Base-by-base conservation (phyloP, 2,797 vertebrate genomes). In the Cephalopachus bancanus region DNA sequence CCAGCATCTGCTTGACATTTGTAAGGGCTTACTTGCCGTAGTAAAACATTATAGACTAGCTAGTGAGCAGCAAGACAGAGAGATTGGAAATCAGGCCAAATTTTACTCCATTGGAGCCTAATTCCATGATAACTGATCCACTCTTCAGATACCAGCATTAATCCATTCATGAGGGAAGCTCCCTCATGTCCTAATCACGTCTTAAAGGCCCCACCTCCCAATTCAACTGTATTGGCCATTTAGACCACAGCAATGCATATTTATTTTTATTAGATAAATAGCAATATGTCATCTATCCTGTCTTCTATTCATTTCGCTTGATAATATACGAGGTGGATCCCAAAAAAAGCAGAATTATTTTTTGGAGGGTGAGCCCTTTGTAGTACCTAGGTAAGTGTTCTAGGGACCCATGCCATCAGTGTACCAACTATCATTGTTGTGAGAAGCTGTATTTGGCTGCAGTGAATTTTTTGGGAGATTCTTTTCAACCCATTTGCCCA, bases 251-350 rank as follows among this genome's bases (percentile, higher is more conserved):
- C 67, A 33, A 6, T 69, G 30, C n/a, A 69, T 37, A 76, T n/a
- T 57, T 17, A 74, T 83, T 76, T 86, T 75, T 24, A 65, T 93
- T 74, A 80, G 10, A 30, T 72, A 80, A 84, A 93, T 83, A 80
- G 30, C 93, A 76, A 88, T 37, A 79, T 62, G 51, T 7, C 26
- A 20, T 30, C 3, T 1, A 67, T 55, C 3, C 6, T 86, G 72
- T 85, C 59, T 83, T 51, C 60, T 92, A 4, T 44, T 83, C 28
- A 11, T 16, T 51, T 69, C 14, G 64, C 22, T 92, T 89, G 51
- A 84, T 37, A 85, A 0, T 72, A 64, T 92, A 72, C 5, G 44
- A 44, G 44, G 6, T 44, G 44, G 44, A 44, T 44, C 44, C 44
- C 44, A 5, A 44, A 44, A 44, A 44, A 44, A 44, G 44, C 44